Conservation (phyloP, 2,888 invertebrate genomes). For the Carterocephalus palaemon region DNA sequence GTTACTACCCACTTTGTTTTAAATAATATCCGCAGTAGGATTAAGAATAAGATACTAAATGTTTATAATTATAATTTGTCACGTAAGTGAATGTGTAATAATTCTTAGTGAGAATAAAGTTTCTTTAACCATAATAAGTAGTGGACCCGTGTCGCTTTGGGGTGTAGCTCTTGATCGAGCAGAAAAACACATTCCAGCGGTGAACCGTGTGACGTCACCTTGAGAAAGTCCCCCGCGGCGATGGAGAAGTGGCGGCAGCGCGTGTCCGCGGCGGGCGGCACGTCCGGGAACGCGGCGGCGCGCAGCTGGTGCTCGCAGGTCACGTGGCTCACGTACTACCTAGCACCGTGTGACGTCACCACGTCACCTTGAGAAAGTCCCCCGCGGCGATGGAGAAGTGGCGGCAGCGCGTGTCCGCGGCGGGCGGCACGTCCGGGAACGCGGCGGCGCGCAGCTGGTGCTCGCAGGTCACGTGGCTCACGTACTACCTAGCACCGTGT, state of each 20-base stretch:
- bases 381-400: conserved; percentile 98
- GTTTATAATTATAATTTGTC: no score
- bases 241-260: conserved; percentile 88
- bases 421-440: conserved; percentile 94
- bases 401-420: conserved; percentile 73
- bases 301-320: conserved; percentile 88
- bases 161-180: no score
- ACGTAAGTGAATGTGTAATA: no score
- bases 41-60: no score
- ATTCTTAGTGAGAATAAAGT: no score
- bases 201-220: no score
- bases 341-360: no score
- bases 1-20: no score
- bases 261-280: conserved; percentile 83
- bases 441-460: conserved; percentile 88
- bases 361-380: conserved; percentile 93
- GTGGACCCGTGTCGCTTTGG: no score
- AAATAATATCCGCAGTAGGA: no score
- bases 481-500: conserved; percentile 91
- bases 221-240: conserved; percentile 99
- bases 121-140: no score
- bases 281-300: conserved; percentile 91
- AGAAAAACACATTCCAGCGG: no score
- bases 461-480: conserved; percentile 89
- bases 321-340: conserved; percentile 94